Base-by-base conservation (phyloP, 2,888 invertebrate genomes). In the Meloe dianella region DNA sequence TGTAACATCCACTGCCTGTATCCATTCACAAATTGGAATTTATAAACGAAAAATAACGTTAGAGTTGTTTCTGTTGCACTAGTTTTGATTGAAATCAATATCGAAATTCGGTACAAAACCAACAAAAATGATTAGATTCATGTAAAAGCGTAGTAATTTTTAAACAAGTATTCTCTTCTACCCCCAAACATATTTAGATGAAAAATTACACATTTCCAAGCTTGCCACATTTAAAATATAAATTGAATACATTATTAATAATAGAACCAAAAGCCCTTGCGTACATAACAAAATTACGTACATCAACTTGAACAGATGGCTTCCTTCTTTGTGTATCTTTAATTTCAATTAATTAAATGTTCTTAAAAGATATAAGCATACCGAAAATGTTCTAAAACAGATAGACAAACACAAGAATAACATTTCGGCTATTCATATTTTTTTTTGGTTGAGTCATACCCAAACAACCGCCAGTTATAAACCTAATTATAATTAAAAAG, bases 181-280 rank as follows among this genome's bases (percentile, higher is more conserved):
- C 60, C 60, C 61, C 60, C 65, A 60, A 20, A 70, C 71, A 71
- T 72, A 72, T 73, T 74, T 73, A 73, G 68, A 74, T 72, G 72
- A 74, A 72, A 72, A 71, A 74, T 74, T 70, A 69, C 70, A 70
- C 60, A 64, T 69, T 66, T 67, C 60, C 66, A 63, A 72, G 70
- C 70, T 68, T 64, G 67, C 62, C 68, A 56, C 71, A 69, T 74
- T 73, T 71, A 70, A 72, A 71, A 71, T 73, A 73, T 72, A 74
- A 74, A 74, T 74, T 74, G 74, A 72, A 73, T 71, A 72, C 74
- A 69, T 73, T 74, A 70, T 71, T 71, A 73, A 73, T 73, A 70
- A 69, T 71, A 71, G 64, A 63, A 68, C 61, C 65, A 61, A 57
- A 64, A 64, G 64, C 67, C 61, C 70, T 67, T 60, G 64, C 70